Evolutionary conservation across 2,888 invertebrate species (phyloP).

Genomic region (Chirona hameri): DNA sequence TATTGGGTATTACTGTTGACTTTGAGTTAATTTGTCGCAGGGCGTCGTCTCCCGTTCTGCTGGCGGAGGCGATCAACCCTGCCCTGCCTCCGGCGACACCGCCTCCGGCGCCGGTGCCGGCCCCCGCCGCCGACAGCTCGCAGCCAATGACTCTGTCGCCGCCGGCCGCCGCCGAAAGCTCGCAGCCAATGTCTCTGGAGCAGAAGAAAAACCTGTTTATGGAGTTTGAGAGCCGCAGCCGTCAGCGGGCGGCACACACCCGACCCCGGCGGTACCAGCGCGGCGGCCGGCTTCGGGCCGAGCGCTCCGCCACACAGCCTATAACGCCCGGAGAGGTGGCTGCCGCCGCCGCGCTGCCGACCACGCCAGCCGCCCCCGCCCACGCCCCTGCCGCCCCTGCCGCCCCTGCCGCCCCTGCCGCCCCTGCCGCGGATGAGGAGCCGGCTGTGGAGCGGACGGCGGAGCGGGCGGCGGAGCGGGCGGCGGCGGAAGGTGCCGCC

Average conservation of each 20-base stretch:
- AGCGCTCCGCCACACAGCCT: conserved; percentile 59
- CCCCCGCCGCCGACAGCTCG: conserved; percentile 84
- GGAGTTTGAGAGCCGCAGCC: conserved; percentile 71
- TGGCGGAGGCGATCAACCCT: conserved; percentile 79
- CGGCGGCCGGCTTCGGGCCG: conserved; percentile 82
- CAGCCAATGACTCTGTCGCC: conserved; percentile 86
- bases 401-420: not conserved
- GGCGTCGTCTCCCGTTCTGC: conserved; percentile 69
- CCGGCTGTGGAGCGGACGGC: not conserved
- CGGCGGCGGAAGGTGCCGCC: not conserved
- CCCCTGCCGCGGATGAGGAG: not conserved
- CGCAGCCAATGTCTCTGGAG: conserved; percentile 88
- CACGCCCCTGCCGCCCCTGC: not conserved
- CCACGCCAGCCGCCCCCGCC: not conserved
- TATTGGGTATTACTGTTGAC: too few species aligned
- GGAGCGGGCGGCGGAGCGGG: too few species aligned
- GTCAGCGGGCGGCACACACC: conserved; percentile 63
- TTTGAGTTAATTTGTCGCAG: conserved; percentile 53
- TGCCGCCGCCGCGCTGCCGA: conserved; percentile 11
- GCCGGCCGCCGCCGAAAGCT: conserved; percentile 76
- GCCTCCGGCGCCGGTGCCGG: conserved; percentile 65
- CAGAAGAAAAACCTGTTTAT: conserved; percentile 83
- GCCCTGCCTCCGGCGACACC: conserved; percentile 69
- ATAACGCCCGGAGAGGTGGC: conserved; percentile 25
- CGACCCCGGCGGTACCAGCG: conserved; percentile 83